These are phyloP conservation scores for Vidua chalybeata DNA, from an alignment of 2,113 vertebrate genomes.

Conservation along the genomic window DNA sequence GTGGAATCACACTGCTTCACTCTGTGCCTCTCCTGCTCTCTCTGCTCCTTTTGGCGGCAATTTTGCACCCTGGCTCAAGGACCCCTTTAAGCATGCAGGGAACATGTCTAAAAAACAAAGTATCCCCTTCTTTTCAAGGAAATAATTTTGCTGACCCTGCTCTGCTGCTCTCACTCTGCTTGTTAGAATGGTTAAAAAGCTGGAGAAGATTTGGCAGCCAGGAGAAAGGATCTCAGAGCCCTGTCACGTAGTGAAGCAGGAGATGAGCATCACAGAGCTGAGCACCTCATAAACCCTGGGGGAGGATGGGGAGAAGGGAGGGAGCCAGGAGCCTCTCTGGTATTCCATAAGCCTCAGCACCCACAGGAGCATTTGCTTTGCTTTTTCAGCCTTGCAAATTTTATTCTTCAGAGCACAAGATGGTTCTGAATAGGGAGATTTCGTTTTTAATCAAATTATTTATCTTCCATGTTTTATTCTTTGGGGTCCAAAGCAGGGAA, in stretches of 20 bases:
- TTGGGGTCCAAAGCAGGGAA: not conserved
- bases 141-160: not conserved
- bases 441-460: not conserved
- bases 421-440: not conserved
- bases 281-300: not conserved
- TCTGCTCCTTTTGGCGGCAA: not conserved
- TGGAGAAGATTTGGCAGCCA: not conserved
- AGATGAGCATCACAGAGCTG: not conserved
- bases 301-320: not conserved
- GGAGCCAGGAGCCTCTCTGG: not conserved
- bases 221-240: not conserved
- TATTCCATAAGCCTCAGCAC: not conserved
- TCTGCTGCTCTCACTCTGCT: not conserved
- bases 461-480: not conserved
- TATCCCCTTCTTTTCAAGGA: not conserved
- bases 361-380: not conserved
- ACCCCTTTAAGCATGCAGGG: not conserved
- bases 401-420: not conserved
- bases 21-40: not conserved
- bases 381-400: not conserved
- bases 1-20: not conserved
- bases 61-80: not conserved
- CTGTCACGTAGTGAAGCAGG: not conserved
- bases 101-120: not conserved
- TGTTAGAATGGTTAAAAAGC: not conserved